These are phyloP conservation scores for Hirtodrosophila duncani DNA, from an alignment of 2,888 invertebrate species.

Conservation along the genomic window DNA sequence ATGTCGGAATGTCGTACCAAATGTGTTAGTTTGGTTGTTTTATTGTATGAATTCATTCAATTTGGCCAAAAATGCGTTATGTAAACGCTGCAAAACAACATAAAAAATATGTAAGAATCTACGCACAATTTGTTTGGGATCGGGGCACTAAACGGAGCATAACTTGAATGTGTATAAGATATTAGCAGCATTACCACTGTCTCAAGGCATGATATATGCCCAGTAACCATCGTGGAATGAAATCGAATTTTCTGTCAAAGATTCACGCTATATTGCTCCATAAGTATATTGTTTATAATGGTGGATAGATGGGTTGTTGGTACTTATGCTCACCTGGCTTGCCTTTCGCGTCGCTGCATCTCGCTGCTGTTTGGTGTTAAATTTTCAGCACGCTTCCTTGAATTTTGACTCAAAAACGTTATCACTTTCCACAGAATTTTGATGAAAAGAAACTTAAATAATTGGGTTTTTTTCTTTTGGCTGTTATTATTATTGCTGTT, in stretches of 20 bases:
- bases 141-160: not conserved
- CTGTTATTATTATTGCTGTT: not conserved
- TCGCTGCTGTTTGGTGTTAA: conserved; percentile 16
- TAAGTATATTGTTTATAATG: not conserved
- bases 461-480: conserved; percentile 7
- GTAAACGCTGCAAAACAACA: too few species aligned
- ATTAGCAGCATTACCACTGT: conserved; percentile 13
- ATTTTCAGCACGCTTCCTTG: conserved; percentile 25
- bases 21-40: too few species aligned
- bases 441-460: conserved; percentile 39
- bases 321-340: conserved; percentile 51
- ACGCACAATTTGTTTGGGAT: not conserved
- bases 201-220: conserved; percentile 12
- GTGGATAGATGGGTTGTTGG: not conserved
- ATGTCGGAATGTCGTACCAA: too few species aligned
- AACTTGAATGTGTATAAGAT: not conserved
- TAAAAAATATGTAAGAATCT: not conserved
- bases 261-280: not conserved
- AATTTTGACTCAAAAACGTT: conserved; percentile 48
- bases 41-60: too few species aligned
- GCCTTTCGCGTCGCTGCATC: conserved; percentile 63
- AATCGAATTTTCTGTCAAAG: conserved; percentile 11
- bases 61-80: too few species aligned
- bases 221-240: conserved; percentile 15
- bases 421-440: conserved; percentile 57